Evolutionary conservation across 2,888 invertebrate genomes (phyloP).

Genomic region (Alentia gelatinosa): DNA sequence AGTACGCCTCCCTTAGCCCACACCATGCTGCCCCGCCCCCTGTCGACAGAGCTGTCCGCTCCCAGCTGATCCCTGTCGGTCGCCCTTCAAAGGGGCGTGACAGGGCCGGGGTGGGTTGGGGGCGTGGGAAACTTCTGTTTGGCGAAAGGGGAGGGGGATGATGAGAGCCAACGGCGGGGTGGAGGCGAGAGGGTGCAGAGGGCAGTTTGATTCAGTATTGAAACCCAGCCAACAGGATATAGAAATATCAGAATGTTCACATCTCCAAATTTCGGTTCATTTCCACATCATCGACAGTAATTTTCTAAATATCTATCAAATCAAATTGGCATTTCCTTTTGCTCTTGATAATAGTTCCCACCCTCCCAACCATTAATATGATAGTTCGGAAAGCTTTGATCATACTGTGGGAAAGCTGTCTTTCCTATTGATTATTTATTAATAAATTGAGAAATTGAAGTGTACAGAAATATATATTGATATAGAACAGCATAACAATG

Average conservation of each 20-base stretch:
- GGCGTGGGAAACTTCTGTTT: conserved; percentile 1
- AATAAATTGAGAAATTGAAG: no score
- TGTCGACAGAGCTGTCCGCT: not conserved
- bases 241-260: not conserved
- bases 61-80: not conserved
- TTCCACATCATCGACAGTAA: no score
- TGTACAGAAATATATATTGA: no score
- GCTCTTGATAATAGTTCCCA: no score
- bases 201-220: not conserved
- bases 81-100: not conserved
- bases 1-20: not conserved
- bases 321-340: no score
- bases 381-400: no score
- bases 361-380: no score
- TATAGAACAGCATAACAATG: no score
- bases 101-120: not conserved
- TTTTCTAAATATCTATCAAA: no score
- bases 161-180: not conserved
- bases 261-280: not conserved
- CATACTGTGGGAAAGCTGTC: no score
- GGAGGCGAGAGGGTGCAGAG: not conserved
- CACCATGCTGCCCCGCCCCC: not conserved
- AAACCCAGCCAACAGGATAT: not conserved
- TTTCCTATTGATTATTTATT: no score
- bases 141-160: not conserved